These are phyloP conservation scores for Odontamblyopus rebecca DNA, from an alignment of 2,797 vertebrate genomes.

Conservation along the genomic window DNA sequence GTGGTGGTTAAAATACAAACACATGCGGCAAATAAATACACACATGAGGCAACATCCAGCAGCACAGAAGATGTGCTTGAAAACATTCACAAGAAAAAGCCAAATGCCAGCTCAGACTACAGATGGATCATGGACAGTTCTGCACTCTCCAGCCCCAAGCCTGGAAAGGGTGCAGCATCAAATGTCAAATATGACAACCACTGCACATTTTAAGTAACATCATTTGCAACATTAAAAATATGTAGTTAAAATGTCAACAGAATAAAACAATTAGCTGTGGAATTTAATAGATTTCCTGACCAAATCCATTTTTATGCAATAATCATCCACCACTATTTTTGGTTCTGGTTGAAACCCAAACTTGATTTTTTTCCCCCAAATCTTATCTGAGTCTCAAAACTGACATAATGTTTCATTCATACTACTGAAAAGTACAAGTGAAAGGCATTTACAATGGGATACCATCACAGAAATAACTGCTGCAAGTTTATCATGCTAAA, in stretches of 20 bases:
- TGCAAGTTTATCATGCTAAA: neutral
- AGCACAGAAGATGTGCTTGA: constrained; percentile 39
- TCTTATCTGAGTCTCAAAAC: neutral
- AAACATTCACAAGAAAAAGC: neutral
- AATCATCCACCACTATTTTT: too few relatives aligned
- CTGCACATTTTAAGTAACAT: too few relatives aligned
- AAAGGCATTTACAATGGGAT: neutral
- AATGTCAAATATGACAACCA: neutral
- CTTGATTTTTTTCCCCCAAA: neutral
- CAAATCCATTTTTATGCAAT: too few relatives aligned
- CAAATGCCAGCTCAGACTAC: neutral
- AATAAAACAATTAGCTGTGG: too few relatives aligned
- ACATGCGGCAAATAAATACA: constrained; percentile 42
- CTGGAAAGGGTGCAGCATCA: neutral
- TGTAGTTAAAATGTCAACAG: too few relatives aligned
- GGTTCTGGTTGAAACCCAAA: neutral
- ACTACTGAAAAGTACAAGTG: too few relatives aligned
- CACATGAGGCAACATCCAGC: constrained; percentile 37
- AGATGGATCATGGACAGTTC: neutral
- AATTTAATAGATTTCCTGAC: too few relatives aligned
- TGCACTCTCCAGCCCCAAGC: neutral
- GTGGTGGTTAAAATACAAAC: constrained; percentile 51
- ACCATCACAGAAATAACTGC: neutral
- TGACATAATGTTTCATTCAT: too few relatives aligned
- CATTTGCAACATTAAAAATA: too few relatives aligned